Base-by-base conservation (phyloP, 2,113 vertebrate genomes). In the Montifringilla adamsi region DNA sequence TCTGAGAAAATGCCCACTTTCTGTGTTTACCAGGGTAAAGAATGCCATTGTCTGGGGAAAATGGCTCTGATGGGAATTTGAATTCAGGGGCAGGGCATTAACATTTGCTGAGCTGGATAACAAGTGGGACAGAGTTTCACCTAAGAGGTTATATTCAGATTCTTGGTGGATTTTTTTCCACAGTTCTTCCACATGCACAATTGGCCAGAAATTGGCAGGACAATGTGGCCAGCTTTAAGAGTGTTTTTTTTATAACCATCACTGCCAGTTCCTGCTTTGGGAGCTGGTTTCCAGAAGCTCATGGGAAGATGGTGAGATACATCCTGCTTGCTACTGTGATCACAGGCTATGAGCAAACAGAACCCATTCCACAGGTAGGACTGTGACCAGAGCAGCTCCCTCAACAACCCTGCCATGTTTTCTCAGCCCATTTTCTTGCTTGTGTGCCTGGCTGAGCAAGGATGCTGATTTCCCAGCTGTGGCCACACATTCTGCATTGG, bases 1-100 rank as follows among this genome's bases (percentile, higher is more conserved):
- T 86, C 50, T 56, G 76, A 91, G 93, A 87, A 95, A 96, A 84
- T 74, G 15, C 67, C 41, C 69, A 41, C 62, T 94, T 84, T 91
- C 64, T 88, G 46, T 69, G 26, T 68, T 82, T 72, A 76, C 20
- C 31, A 22, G 58, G 62, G 87, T 37, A 87, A 93, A 83, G 26
- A 10, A 9, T 4, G 41, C 81, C 66, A 60, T 68, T 90, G 78
- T 76, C 63, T 85, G n/a, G 9, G 53, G 41, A 73, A 80, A 85
- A 72, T 24, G 35, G 23, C 81, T 90, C 22, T 82, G 44, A 67
- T 63, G 27, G 37, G 67, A 86, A 89, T 31, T 46, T 2, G 7
- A 86, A 90, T 47, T 53, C 24, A 72, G 69, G 50, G 41, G 47
- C 52, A 43, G 39, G 43, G 16, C 30, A 78, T 77, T 87, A 70